These are phyloP conservation scores for Seriola dumerili DNA, from an alignment of 2,113 vertebrate species.

Conservation along the genomic window DNA sequence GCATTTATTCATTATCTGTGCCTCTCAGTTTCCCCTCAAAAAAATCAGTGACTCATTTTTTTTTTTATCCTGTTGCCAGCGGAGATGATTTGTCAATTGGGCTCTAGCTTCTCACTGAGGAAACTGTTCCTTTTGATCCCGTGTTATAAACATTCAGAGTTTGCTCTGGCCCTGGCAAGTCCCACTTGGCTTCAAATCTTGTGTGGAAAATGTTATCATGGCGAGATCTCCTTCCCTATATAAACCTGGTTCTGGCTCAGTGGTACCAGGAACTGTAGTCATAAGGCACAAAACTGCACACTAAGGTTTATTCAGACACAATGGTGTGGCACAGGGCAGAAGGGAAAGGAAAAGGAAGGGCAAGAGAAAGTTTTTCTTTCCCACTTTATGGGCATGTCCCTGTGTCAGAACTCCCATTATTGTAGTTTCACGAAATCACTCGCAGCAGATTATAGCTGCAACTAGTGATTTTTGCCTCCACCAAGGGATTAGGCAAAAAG, in stretches of 20 bases:
- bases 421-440: not conserved
- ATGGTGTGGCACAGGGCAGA: slow-evolving; percentile 31
- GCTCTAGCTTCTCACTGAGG: slow-evolving; percentile 37
- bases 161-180: slow-evolving; percentile 46
- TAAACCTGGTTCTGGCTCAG: slow-evolving; percentile 49
- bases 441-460: not conserved
- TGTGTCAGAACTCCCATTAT: not conserved
- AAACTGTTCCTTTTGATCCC: slow-evolving; percentile 46
- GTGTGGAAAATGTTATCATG: slow-evolving; percentile 63
- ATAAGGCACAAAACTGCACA: slow-evolving; percentile 41
- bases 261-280: slow-evolving; percentile 37
- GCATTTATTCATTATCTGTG: slow-evolving; percentile 55
- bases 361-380: slow-evolving; percentile 23
- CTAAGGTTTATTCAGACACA: slow-evolving; percentile 44
- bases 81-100: slow-evolving; percentile 50
- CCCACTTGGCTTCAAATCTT: slow-evolving; percentile 33
- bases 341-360: slow-evolving; percentile 47
- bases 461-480: not conserved
- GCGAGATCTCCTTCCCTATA: slow-evolving; percentile 40
- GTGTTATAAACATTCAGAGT: slow-evolving; percentile 49
- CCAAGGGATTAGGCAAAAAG: no score
- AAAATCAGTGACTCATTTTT: slow-evolving; percentile 29
- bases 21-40: slow-evolving; percentile 53
- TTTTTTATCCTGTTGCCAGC: slow-evolving; percentile 37
- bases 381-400: not conserved